These are phyloP conservation scores for Lepus timidus DNA, from an alignment of 2,113 vertebrate species.

Conservation along the genomic window DNA sequence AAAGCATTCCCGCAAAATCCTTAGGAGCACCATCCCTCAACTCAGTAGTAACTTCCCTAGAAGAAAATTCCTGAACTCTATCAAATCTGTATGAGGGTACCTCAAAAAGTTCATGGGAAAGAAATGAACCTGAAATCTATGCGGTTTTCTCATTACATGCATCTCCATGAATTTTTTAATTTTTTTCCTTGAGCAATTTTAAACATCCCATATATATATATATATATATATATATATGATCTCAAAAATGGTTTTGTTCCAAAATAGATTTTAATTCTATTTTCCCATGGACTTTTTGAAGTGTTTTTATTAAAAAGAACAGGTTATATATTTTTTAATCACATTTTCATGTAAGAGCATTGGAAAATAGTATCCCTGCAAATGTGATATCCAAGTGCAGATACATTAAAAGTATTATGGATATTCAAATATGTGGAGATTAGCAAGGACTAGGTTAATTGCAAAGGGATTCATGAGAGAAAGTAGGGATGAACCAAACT, in stretches of 20 bases:
- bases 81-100: neutral
- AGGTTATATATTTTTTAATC: constrained; percentile 20
- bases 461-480: constrained; percentile 5
- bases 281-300: neutral
- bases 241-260: no score
- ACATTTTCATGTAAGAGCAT: constrained; percentile 2
- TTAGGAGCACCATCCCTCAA: neutral
- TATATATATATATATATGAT: no score
- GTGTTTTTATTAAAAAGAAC: constrained; percentile 13
- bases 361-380: constrained; percentile 26
- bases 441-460: neutral
- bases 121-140: no score
- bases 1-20: constrained; percentile 28
- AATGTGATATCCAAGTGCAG: constrained; percentile 3
- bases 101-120: no score
- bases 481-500: neutral
- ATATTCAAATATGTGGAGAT: neutral
- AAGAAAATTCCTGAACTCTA: constrained; percentile 48
- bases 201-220: no score
- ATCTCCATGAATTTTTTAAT: no score
- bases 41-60: neutral
- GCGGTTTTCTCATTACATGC: no score
- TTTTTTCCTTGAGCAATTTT: no score
- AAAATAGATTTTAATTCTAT: no score
- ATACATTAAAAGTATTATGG: neutral